Conservation (phyloP, 2,113 vertebrate genomes). For the Neolamprologus sp. region DNA sequence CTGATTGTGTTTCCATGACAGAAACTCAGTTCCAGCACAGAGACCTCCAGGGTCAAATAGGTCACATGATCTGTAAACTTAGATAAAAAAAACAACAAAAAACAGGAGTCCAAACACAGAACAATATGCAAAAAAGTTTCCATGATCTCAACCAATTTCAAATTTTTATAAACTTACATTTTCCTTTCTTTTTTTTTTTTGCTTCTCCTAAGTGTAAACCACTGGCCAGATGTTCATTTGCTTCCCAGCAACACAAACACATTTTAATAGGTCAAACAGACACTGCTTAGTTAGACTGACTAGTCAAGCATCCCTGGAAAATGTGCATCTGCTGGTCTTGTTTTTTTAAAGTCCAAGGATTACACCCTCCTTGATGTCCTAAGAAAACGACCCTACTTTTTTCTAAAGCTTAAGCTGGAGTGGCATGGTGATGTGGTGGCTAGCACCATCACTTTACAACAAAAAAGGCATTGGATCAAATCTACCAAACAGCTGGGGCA, state of each 20-base stretch:
- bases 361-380: not conserved
- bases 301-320: not conserved
- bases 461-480: not conserved
- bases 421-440: not conserved
- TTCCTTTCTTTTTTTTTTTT: not conserved
- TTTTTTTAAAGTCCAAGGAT: not conserved
- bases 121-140: not conserved
- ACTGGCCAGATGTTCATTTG: conserved; percentile 19
- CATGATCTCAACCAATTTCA: not conserved
- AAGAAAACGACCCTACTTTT: not conserved
- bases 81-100: not conserved
- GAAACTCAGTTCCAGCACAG: not conserved
- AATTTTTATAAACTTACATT: not conserved
- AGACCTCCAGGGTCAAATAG: not conserved
- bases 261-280: not conserved
- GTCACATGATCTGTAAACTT: not conserved
- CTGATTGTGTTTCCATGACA: not conserved
- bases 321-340: not conserved
- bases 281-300: not conserved
- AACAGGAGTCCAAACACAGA: not conserved
- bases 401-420: not conserved
- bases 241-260: conserved; percentile 22
- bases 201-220: conserved; percentile 15
- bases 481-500: not conserved
- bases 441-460: not conserved